phyloP scores from a whole-genome alignment of 2,888 invertebrate genomes.

The Drosophila peninsularis region DNA sequence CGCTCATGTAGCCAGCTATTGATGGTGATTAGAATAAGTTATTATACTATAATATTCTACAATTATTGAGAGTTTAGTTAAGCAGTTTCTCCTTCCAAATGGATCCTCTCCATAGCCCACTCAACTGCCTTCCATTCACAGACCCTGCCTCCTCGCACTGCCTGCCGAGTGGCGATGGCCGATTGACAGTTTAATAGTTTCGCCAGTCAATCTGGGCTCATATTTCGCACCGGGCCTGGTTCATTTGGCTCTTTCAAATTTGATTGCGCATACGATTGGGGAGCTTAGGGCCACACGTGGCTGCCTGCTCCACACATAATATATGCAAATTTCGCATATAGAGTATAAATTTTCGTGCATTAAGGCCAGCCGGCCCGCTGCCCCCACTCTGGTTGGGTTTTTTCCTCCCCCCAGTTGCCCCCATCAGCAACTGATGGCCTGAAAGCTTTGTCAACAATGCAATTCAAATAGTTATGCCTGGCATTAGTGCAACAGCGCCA shows the following conservation, averaged over 20 bases:
- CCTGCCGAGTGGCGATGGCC: no score
- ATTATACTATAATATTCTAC: no score
- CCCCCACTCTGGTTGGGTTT: background rate
- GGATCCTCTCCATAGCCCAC: no score
- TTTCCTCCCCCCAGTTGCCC: background rate
- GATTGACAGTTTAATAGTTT: slow-evolving; percentile 78
- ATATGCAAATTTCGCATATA: slow-evolving; percentile 62
- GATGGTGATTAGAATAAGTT: background rate
- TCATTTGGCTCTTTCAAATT: slow-evolving; percentile 70
- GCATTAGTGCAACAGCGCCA: slow-evolving; percentile 17
- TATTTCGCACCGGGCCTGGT: slow-evolving; percentile 48
- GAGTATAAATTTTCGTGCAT: slow-evolving; percentile 66
- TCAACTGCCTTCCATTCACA: no score
- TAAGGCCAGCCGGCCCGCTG: slow-evolving; percentile 33
- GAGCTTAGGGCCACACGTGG: slow-evolving; percentile 49
- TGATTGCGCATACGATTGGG: slow-evolving; percentile 71
- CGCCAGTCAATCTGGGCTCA: slow-evolving; percentile 70
- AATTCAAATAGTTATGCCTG: slow-evolving; percentile 32
- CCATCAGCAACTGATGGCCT: slow-evolving; percentile 21
- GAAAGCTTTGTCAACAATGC: slow-evolving; percentile 40
- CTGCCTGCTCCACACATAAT: slow-evolving; percentile 34
- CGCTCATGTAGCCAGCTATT: background rate
- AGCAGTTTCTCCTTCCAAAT: no score
- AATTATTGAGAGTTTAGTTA: no score
- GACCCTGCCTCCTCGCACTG: no score